Evolutionary conservation across 2,888 invertebrate species (phyloP).

Genomic region (Lasioglossum vierecki): DNA sequence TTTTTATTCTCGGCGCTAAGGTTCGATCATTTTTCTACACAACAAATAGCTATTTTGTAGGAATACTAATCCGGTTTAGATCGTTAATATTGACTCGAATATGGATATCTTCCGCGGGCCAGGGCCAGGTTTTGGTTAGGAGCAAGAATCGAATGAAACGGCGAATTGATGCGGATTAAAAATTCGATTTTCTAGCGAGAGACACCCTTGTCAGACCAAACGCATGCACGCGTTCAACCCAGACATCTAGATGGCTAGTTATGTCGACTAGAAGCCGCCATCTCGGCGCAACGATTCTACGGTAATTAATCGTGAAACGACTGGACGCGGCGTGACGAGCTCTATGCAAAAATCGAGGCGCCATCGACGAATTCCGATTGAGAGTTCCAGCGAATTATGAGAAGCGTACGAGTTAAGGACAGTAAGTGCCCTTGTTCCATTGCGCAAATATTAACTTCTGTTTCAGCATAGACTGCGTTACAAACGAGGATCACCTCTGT

Average conservation of each 20-base stretch:
- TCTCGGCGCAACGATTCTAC: slow-evolving; percentile 25
- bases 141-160: too few relatives aligned
- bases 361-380: slow-evolving; percentile 37
- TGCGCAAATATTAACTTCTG: slow-evolving; percentile 30
- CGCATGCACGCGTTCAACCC: not conserved
- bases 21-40: too few relatives aligned
- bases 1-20: too few relatives aligned
- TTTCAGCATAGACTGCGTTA: not conserved
- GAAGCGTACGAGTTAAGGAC: slow-evolving; percentile 58
- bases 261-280: slow-evolving; percentile 13
- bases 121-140: too few relatives aligned
- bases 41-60: too few relatives aligned
- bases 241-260: slow-evolving; percentile 49
- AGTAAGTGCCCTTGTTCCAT: slow-evolving; percentile 43
- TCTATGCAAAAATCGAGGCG: slow-evolving; percentile 62
- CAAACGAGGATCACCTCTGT: too few relatives aligned
- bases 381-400: slow-evolving; percentile 60
- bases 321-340: slow-evolving; percentile 33
- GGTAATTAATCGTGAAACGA: slow-evolving; percentile 59
- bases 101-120: too few relatives aligned
- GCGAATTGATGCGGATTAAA: too few relatives aligned
- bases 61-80: too few relatives aligned
- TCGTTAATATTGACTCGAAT: too few relatives aligned
- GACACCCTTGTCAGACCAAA: not conserved
- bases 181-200: not conserved